Conservation (phyloP, 2,888 invertebrate genomes). For the Anorthoa munda region DNA sequence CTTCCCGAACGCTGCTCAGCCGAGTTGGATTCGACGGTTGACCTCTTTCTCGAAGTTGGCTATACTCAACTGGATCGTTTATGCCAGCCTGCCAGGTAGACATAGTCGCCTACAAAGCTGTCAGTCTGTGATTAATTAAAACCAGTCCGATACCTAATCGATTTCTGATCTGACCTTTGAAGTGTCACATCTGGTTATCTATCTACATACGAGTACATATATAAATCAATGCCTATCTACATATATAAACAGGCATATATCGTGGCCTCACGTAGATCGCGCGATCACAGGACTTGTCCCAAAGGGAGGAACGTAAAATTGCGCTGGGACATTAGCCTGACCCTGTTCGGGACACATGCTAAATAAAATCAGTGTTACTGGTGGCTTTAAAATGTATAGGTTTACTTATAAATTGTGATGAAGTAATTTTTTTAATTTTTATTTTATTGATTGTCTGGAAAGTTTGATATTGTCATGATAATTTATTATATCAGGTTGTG, state of each 20-base stretch:
- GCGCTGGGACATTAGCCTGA: slow-evolving; percentile 72
- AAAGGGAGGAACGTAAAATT: slow-evolving; percentile 72
- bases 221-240: background rate
- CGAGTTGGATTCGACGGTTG: too few relatives aligned
- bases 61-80: too few relatives aligned
- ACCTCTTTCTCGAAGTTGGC: too few relatives aligned
- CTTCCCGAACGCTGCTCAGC: too few relatives aligned
- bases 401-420: slow-evolving; percentile 39
- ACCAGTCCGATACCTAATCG: slow-evolving; percentile 21
- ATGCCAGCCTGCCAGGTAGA: too few relatives aligned
- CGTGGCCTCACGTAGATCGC: slow-evolving; percentile 69
- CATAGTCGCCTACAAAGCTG: too few relatives aligned
- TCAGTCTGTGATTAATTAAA: background rate
- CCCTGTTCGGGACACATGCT: slow-evolving; percentile 65
- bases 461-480: slow-evolving; percentile 15
- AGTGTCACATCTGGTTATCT: slow-evolving; percentile 49
- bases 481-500: background rate
- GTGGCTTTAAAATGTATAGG: slow-evolving; percentile 43
- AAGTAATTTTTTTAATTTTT: slow-evolving; percentile 15
- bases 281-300: slow-evolving; percentile 70
- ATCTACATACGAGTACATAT: slow-evolving; percentile 25
- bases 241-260: slow-evolving; percentile 8
- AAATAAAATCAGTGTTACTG: slow-evolving; percentile 71
- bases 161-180: slow-evolving; percentile 49
- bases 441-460: slow-evolving; percentile 6